These are phyloP conservation scores for Gymnopithys bicolor DNA, from an alignment of 2,797 vertebrate genomes.

Conservation along the genomic window DNA sequence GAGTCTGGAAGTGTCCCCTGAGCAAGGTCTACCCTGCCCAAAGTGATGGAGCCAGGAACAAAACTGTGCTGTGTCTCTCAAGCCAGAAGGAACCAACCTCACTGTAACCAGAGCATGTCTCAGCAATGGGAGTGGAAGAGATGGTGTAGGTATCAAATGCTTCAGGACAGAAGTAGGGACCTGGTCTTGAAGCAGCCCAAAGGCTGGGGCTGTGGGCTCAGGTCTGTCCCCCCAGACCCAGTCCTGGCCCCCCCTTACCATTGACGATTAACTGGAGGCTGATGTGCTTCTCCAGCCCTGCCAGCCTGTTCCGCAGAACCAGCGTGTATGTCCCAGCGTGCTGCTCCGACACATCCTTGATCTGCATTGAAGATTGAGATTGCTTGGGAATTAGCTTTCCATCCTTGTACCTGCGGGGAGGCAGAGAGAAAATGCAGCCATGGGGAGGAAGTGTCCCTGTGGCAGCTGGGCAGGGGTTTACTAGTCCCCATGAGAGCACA, in stretches of 20 bases:
- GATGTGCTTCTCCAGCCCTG: slow-evolving; percentile 84
- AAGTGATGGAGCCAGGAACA: background rate
- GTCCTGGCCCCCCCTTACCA: slow-evolving; percentile 66
- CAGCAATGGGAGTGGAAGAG: background rate
- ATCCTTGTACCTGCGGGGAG: slow-evolving; percentile 88
- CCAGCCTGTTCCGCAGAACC: slow-evolving; percentile 84
- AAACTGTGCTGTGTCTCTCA: background rate
- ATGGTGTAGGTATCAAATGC: background rate
- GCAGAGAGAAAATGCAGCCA: slow-evolving; percentile 65
- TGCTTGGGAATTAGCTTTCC: slow-evolving; percentile 86
- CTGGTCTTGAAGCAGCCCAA: background rate
- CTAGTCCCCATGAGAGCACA: background rate
- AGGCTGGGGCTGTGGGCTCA: background rate
- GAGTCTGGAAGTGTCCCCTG: background rate
- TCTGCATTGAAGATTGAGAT: slow-evolving; percentile 87
- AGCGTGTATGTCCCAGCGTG: slow-evolving; percentile 87
- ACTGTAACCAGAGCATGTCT: background rate
- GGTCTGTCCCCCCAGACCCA: background rate
- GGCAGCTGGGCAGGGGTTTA: background rate
- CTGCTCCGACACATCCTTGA: slow-evolving; percentile 89
- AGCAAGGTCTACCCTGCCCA: background rate
- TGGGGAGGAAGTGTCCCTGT: slow-evolving; percentile 45
- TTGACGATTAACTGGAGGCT: slow-evolving; percentile 85
- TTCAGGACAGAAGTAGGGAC: background rate
- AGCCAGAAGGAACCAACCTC: background rate